These are phyloP conservation scores for Neolamprologus cancellatus DNA, from an alignment of 2,113 vertebrate genomes.

Conservation along the genomic window DNA sequence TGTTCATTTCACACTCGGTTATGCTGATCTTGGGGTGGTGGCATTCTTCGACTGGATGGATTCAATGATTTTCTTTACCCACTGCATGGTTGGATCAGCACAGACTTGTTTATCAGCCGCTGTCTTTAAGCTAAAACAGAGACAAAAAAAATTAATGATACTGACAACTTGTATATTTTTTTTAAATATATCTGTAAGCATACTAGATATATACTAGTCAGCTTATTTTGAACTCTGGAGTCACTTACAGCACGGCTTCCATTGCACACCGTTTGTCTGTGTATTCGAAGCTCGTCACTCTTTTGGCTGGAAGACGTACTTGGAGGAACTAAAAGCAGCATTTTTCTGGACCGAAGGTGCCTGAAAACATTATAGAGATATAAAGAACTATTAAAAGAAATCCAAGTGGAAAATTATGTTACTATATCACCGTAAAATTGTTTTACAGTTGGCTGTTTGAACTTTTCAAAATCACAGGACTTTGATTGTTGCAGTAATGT, in stretches of 20 bases:
- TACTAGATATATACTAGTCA: not conserved
- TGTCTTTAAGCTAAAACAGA: conserved; percentile 6
- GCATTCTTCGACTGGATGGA: accelerated
- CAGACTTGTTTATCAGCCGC: accelerated
- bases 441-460: not conserved
- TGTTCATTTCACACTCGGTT: not conserved
- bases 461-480: not conserved
- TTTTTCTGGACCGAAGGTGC: not conserved
- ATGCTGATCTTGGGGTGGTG: not conserved
- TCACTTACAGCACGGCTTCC: conserved; percentile 23
- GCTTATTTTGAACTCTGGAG: not conserved
- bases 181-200: not conserved
- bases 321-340: not conserved
- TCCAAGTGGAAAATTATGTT: accelerated
- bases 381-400: not conserved
- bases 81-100: accelerated
- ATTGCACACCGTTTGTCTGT: not conserved
- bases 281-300: not conserved
- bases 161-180: not conserved
- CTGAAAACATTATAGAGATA: not conserved
- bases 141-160: not conserved
- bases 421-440: not conserved
- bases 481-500: not conserved
- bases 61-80: not conserved
- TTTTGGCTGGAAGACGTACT: accelerated